Base-by-base conservation (phyloP, 1,140 invertebrate species). In the Euura lappo region DNA sequence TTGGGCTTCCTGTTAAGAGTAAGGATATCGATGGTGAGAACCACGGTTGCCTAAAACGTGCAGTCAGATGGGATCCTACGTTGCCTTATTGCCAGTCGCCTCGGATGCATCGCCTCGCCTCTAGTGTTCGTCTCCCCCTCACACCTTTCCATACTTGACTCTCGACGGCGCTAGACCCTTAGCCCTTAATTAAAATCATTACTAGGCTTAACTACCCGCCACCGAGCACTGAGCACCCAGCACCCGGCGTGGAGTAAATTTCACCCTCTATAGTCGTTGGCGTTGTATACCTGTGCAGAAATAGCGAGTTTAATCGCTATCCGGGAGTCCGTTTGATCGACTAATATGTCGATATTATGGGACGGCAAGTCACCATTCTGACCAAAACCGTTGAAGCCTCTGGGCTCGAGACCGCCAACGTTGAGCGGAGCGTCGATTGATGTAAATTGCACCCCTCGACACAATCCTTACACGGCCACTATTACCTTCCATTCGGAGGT, bases 101-200 rank as follows among this genome's bases (percentile, higher is more conserved):
- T 51, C 74, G 69, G 74, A 68, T 67, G 67, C 70, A 75, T 67
- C 71, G 69, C 60, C 5, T 60, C 51, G 10, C 8, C 65, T 7
- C 11, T 10, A 11, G 11, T 28, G 8, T 42, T 75, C 73, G 45
- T 74, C 70, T 28, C 28, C 70, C 28, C 65, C 70, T 69, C 70
- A 28, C 71, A 43, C 45, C 45, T 68, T 70, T 70, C 45, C n/a
- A 68, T 71, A 68, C 74, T 72, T 47, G 13, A 68, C 70, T 28
- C 46, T 47, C 65, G n/a, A 46, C 75, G 71, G 73, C 71, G 60
- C 74, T 73, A 71, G 68, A 69, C 67, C 71, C 74, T 77, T 67
- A 71, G 76, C 72, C 72, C 72, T 77, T 74, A 77, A 77, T 75
- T 77, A 77, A 77, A 77, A 77, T 75, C 76, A 75, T 77, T 77